Percentiles rank a stretch among this genome's conserved stretches.
These are phyloP conservation scores for Loripinus fragilis DNA, from an alignment of 2,888 invertebrate genomes.

Conservation along the genomic window DNA sequence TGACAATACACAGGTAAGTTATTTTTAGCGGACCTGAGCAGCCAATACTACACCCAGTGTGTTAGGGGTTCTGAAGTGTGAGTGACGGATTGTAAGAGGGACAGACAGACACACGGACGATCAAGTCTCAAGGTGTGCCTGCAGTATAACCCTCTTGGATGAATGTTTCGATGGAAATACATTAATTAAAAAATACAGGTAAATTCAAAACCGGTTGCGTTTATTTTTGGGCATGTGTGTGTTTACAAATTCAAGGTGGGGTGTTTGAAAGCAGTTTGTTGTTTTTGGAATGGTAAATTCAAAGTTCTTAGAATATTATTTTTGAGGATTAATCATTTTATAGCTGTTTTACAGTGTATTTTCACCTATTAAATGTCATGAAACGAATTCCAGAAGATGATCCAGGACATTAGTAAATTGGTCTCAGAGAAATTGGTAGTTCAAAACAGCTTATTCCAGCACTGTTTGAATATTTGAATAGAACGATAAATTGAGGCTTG, in stretches of 20 bases:
- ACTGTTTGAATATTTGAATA: no score
- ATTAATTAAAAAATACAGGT: background rate
- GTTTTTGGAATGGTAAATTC: no score
- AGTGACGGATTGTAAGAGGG: background rate
- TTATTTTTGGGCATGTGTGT: slow-evolving; percentile 20
- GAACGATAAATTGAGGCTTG: no score
- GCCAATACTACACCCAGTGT: slow-evolving; percentile 56
- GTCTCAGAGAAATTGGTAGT: no score
- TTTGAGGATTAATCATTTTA: no score
- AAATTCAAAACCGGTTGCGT: background rate
- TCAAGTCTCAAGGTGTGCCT: background rate
- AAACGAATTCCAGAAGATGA: no score
- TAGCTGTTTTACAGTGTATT: no score
- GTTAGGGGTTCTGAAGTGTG: background rate
- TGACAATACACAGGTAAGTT: slow-evolving; percentile 59
- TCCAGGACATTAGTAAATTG: no score
- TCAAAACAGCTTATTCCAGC: no score
- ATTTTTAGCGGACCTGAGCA: slow-evolving; percentile 51
- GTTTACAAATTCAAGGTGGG: slow-evolving; percentile 55
- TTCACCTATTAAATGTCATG: no score
- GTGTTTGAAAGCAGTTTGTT: slow-evolving; percentile 22
- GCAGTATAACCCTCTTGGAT: slow-evolving; percentile 6
- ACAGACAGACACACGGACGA: slow-evolving; percentile 43
- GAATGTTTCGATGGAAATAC: background rate
- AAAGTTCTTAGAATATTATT: no score